A percentile compares a stretch with the other conserved stretches of the same genome.
These are phyloP conservation scores for Fissipunctia ypsillon DNA, from an alignment of 2,888 invertebrate species.

Conservation along the genomic window DNA sequence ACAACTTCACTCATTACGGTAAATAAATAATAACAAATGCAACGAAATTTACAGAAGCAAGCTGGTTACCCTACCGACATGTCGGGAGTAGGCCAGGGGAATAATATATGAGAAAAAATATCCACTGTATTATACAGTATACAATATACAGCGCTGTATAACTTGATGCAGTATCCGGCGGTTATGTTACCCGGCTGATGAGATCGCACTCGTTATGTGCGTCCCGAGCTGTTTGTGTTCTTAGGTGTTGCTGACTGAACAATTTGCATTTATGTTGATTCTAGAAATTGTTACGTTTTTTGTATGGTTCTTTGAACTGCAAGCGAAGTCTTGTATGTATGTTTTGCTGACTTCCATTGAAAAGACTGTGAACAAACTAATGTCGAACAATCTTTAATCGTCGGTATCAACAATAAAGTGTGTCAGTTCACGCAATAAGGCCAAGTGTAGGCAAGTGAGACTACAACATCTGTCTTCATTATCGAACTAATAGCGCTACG, in stretches of 20 bases:
- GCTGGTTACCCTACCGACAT: slow-evolving; percentile 62
- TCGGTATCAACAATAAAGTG: neutral
- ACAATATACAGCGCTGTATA: slow-evolving; percentile 57
- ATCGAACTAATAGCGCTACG: slow-evolving; percentile 43
- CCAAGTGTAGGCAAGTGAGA: too few species aligned
- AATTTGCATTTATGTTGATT: slow-evolving; percentile 47
- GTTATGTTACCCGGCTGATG: slow-evolving; percentile 56
- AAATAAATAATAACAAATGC: neutral
- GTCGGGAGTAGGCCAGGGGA: slow-evolving; percentile 63
- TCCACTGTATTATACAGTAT: slow-evolving; percentile 48
- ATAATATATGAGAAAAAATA: slow-evolving; percentile 70
- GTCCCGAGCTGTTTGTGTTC: slow-evolving; percentile 20
- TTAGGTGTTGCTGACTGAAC: slow-evolving; percentile 12
- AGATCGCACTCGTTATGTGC: slow-evolving; percentile 52
- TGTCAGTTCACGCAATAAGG: neutral
- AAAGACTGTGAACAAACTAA: neutral
- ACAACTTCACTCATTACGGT: too few species aligned
- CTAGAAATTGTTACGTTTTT: slow-evolving; percentile 30
- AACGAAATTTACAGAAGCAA: neutral
- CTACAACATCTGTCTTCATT: slow-evolving; percentile 45
- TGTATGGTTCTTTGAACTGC: neutral
- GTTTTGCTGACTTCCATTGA: neutral
- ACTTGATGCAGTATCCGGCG: slow-evolving; percentile 54
- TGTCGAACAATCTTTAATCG: neutral
- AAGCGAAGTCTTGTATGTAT: neutral